These are phyloP conservation scores for Platycheirus rosarum DNA, from an alignment of 2,888 invertebrate species.

Conservation along the genomic window DNA sequence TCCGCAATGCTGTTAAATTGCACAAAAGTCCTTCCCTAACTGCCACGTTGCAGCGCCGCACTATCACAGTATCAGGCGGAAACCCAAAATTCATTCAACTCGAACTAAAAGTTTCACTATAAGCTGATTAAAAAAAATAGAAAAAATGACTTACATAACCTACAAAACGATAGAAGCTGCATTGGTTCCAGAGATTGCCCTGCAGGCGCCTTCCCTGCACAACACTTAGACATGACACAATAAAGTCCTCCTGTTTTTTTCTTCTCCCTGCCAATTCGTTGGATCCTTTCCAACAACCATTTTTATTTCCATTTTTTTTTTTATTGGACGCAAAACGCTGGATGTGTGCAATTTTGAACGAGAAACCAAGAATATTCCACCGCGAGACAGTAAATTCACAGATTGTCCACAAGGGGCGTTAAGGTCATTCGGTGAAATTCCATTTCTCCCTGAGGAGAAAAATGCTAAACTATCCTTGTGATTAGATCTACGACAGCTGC, in stretches of 20 bases:
- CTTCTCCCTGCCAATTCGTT: conserved; percentile 10
- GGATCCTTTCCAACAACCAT: conserved; percentile 47
- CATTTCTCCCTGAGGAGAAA: background rate
- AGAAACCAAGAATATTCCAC: conserved; percentile 9
- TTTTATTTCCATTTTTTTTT: too few species aligned
- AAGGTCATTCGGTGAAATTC: conserved; percentile 30
- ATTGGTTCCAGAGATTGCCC: conserved; percentile 14
- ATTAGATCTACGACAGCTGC: conserved; percentile 57
- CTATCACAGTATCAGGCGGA: background rate
- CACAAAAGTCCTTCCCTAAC: conserved; percentile 14
- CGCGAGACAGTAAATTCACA: conserved; percentile 49
- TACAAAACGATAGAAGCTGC: conserved; percentile 14
- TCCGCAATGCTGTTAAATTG: conserved; percentile 66
- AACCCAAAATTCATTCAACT: conserved; percentile 45
- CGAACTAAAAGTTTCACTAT: conserved; percentile 51
- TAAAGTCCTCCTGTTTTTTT: background rate
- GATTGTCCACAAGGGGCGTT: conserved; percentile 58
- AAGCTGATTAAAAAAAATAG: conserved; percentile 58
- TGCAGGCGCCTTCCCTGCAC: conserved; percentile 1
- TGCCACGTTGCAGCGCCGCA: background rate
- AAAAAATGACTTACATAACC: conserved; percentile 22
- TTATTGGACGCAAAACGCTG: conserved; percentile 53
- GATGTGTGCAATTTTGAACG: conserved; percentile 44
- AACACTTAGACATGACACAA: conserved; percentile 33
- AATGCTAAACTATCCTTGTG: conserved; percentile 26